Evolutionary conservation across 2,888 invertebrate species (phyloP).

Genomic region (Rhamphomyia laevipes): DNA sequence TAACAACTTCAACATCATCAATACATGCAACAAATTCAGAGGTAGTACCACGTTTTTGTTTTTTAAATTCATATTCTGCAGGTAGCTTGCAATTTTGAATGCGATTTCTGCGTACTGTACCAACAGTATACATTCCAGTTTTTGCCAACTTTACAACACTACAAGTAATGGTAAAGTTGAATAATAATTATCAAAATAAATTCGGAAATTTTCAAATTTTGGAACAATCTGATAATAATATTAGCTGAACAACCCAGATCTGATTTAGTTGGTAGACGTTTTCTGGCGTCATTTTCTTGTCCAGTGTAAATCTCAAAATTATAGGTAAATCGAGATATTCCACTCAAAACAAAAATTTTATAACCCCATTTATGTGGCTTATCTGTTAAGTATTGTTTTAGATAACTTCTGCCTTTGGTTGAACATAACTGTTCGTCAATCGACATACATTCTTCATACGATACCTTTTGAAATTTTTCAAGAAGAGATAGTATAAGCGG

Average conservation of each 20-base stretch:
- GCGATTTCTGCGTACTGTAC: neutral
- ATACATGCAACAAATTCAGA: slow-evolving; percentile 11
- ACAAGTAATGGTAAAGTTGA: slow-evolving; percentile 10
- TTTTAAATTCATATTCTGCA: slow-evolving; percentile 6
- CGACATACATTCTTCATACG: slow-evolving; percentile 13
- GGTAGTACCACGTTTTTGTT: slow-evolving; percentile 12
- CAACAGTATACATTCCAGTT: slow-evolving; percentile 6
- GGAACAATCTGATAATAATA: slow-evolving; percentile 10
- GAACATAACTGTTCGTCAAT: slow-evolving; percentile 11
- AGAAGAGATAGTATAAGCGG: slow-evolving; percentile 7
- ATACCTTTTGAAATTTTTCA: slow-evolving; percentile 5
- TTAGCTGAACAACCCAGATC: slow-evolving; percentile 9
- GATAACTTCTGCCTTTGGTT: slow-evolving; percentile 6
- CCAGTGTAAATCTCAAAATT: slow-evolving; percentile 13
- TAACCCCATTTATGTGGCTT: slow-evolving; percentile 21
- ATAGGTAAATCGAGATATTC: slow-evolving; percentile 17
- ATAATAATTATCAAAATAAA: slow-evolving; percentile 13
- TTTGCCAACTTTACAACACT: slow-evolving; percentile 2
- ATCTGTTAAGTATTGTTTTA: slow-evolving; percentile 18
- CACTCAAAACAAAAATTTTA: slow-evolving; percentile 18
- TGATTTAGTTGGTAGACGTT: slow-evolving; percentile 6
- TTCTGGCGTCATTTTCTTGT: slow-evolving; percentile 12
- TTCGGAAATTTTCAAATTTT: slow-evolving; percentile 5
- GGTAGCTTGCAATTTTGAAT: slow-evolving; percentile 1
- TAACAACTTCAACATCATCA: slow-evolving; percentile 9